Evolutionary conservation across 1,140 invertebrate genomes (phyloP).

Genomic region (Saccostrea glomerata): DNA sequence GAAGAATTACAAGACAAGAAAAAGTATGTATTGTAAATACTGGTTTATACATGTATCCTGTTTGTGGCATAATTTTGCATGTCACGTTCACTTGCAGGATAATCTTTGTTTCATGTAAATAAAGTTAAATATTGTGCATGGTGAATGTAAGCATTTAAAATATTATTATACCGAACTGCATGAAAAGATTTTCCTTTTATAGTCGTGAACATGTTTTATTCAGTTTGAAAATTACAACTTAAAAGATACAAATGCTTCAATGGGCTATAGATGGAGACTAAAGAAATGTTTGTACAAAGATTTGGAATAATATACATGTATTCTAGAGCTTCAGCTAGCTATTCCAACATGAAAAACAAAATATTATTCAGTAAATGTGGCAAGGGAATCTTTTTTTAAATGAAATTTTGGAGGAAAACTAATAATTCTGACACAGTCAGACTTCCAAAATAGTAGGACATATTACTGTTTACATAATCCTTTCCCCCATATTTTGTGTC

Average conservation of each 20-base stretch:
- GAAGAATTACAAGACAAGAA: slow-evolving; percentile 27
- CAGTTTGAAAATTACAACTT: neutral
- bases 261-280: neutral
- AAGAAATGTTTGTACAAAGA: neutral
- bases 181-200: neutral
- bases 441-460: neutral
- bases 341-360: neutral
- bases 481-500: neutral
- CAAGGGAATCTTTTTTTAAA: neutral
- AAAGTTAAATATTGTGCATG: neutral
- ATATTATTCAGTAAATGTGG: neutral
- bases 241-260: neutral
- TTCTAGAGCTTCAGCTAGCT: neutral
- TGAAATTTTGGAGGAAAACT: neutral
- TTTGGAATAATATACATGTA: neutral
- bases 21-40: neutral
- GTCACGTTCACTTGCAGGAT: neutral
- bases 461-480: neutral
- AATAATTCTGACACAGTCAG: neutral
- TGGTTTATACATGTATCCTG: neutral
- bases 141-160: neutral
- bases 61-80: neutral
- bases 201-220: neutral
- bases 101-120: neutral
- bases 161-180: neutral